Percentiles rank a stretch among this genome's conserved stretches.
Evolutionary conservation across 2,797 vertebrate genomes (phyloP).

Genomic region (Ispidina lecontei): DNA sequence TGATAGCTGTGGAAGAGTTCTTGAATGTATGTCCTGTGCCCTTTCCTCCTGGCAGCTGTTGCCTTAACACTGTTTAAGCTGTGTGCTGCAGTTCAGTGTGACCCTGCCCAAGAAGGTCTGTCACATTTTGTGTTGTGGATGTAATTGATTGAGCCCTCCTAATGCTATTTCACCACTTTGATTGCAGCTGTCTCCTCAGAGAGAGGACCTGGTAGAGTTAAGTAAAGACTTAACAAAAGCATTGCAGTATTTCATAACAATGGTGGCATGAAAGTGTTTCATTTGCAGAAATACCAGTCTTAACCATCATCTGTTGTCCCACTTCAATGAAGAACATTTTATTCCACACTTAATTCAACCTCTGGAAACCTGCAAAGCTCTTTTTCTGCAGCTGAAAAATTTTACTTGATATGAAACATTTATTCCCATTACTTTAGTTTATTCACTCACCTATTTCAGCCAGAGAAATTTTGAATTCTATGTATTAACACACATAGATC

Average conservation of each 20-base stretch:
- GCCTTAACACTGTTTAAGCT: not conserved
- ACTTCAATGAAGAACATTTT: not conserved
- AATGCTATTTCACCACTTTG: not conserved
- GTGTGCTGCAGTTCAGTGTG: not conserved
- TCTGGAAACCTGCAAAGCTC: not conserved
- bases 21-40: not conserved
- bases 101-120: not conserved
- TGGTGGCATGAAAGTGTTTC: not conserved
- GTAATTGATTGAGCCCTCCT: not conserved
- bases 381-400: not conserved
- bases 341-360: not conserved
- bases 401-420: slow-evolving; percentile 22
- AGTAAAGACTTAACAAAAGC: not conserved
- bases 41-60: not conserved
- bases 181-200: not conserved
- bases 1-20: not conserved
- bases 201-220: not conserved
- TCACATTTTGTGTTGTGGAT: not conserved
- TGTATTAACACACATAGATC: not conserved
- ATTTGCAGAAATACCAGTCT: not conserved
- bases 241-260: not conserved
- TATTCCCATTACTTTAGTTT: not conserved
- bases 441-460: not conserved
- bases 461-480: not conserved
- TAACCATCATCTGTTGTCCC: not conserved